Evolutionary conservation across 2,888 invertebrate species (phyloP), one percentile per base, ranked within the genome.

Genomic region (Xestobium rufovillosum): DNA sequence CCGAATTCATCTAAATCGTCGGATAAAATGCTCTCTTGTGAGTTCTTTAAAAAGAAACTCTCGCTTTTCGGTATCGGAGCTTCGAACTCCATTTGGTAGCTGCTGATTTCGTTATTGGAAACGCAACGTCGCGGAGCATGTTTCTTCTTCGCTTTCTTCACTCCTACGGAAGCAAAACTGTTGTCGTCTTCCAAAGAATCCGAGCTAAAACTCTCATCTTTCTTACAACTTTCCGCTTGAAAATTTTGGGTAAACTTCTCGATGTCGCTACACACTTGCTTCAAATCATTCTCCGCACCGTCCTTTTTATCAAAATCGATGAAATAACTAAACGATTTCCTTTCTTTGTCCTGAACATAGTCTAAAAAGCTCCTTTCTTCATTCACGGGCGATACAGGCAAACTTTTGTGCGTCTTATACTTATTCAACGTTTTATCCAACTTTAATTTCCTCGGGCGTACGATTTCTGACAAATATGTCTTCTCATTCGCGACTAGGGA

Each of bases 351-450:
- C 31, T 47, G 48, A 3, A 53, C 63, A 43, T 57, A 65, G 50
- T 67, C 67, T 1, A 61, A 53, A 45, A 64, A 60, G 34, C 60
- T 57, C 15, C 63, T 59, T 52, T 86, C 85, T 55, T 87, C 87
- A 34, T 80, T 83, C 0, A 86, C 85, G 0, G 87, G 87, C 0
- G 85, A 85, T 0, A 86, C 84, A 0, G 86, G 86, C 47, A 87
- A 77, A 3, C 85, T 85, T 52, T 85, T 83, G 45, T 82, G 59
- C 48, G 60, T 44, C 42, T 66, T 65, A 44, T 60, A 64, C 47
- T 64, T 59, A 36, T 55, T 49, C 53, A 66, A 45, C 11, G 59
- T 62, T 44, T 61, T 63, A 40, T 65, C 62, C 26, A 65, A 34
- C 39, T 60, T 53, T 26, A 65, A 49, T 41, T 64, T 61, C 33